phyloP scores from a whole-genome alignment of 2,113 vertebrate genomes.

The Ammodytes marinus region DNA sequence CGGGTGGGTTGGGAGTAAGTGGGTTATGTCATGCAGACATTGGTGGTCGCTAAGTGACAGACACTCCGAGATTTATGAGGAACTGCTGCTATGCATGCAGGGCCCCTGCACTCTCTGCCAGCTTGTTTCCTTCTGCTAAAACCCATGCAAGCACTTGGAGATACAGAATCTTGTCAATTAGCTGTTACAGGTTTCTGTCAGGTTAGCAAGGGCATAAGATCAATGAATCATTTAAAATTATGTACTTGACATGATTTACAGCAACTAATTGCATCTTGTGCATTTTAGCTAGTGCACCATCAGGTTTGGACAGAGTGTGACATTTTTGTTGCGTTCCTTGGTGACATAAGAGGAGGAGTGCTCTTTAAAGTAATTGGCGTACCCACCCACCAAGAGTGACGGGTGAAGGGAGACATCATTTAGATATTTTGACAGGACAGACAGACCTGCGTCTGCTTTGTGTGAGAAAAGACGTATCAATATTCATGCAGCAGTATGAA shows the following conservation, averaged over 20 bases:
- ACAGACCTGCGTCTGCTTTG: no score
- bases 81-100: conserved; percentile 13
- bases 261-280: not conserved
- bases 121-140: not conserved
- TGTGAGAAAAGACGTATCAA: no score
- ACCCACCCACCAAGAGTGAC: not conserved
- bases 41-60: conserved; percentile 29
- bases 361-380: not conserved
- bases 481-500: no score
- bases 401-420: not conserved
- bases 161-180: not conserved
- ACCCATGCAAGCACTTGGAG: not conserved
- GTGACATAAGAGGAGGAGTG: conserved; percentile 8
- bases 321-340: not conserved
- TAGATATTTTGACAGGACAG: no score
- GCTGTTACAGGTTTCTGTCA: no score
- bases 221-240: not conserved
- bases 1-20: not conserved
- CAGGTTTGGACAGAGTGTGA: no score
- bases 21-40: conserved; percentile 32
- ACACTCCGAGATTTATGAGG: conserved; percentile 58
- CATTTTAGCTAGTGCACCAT: not conserved
- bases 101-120: no score
- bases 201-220: not conserved
- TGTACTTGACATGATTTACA: conserved; percentile 1